Evolutionary conservation across 1,140 invertebrate genomes (phyloP), one percentile per base, ranked within the genome.

Genomic region (Heterodera schachtii): DNA sequence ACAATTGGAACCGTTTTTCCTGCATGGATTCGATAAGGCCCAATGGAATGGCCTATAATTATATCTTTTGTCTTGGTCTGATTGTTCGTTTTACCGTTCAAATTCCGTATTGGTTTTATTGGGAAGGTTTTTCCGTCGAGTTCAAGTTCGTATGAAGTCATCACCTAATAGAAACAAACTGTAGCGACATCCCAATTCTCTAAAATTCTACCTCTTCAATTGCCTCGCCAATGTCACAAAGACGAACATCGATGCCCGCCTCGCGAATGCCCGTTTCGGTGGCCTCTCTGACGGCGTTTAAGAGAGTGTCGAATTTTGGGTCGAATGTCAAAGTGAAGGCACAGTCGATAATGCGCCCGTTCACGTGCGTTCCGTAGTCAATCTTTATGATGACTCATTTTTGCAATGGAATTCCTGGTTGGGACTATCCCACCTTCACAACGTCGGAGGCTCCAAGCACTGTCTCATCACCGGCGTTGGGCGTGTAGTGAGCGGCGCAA

Each of bases 1-100:
- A 99, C 97, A 89, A 99, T 99, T 5, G 98, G 98, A 8, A 99
- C 98, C 11, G 97, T 98, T 92, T 99, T 99, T 3, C 98, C 98
- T 75, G 96, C 96, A 91, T 99, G 98, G 87, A 99, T 98, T 85
- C 94, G 93, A 91, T 98, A 99, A 21, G 95, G 96, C 82, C 95
- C 94, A 88, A 99, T 98, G 6, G 96, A 98, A 91, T 99, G 98
- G 16, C 97, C 97, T 92, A 98, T 98, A 67, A 98, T 79, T 44
- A 43, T 4, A 77, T 67, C 19, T 3, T 11, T 49, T 44, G 41
- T 19, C 3, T 57, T 69, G 21, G 19, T 8, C 13, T 46, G 60
- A 70, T 44, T 1, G n/a, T n/a, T 31, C 31, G 3, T 47, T 67
- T 67, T 60, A 86, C 87, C 88, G 70, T 89, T 90, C 21, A 89